These are phyloP conservation scores for Sebastes trivittatus DNA, from an alignment of 2,797 vertebrate species.

Conservation along the genomic window DNA sequence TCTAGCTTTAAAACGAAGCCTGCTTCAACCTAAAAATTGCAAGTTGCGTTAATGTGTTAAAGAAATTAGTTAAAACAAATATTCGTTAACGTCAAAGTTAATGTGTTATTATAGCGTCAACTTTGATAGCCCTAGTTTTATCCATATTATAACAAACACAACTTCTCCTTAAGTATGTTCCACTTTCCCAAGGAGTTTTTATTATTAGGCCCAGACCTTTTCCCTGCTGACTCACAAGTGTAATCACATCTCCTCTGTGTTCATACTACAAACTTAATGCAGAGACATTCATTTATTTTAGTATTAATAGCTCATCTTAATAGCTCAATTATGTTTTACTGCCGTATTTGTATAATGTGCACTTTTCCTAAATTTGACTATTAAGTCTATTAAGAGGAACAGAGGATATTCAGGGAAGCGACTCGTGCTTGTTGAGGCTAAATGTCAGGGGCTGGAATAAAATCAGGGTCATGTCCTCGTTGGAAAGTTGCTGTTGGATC, in stretches of 20 bases:
- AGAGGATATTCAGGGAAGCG: background rate
- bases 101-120: fast-evolving
- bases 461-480: constrained; percentile 43
- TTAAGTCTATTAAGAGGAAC: background rate
- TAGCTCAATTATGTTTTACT: constrained; percentile 21
- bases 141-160: constrained; percentile 13
- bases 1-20: too few species aligned
- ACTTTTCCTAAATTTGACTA: background rate
- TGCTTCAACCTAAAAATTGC: too few species aligned
- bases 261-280: constrained; percentile 21
- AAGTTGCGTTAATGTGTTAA: too few species aligned
- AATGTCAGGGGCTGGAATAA: constrained; percentile 40
- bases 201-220: constrained; percentile 25
- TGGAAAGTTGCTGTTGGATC: constrained; percentile 27
- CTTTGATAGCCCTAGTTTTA: too few species aligned
- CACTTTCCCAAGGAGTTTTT: constrained; percentile 35
- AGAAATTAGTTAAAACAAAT: too few species aligned
- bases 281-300: constrained; percentile 2
- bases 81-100: too few species aligned
- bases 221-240: constrained; percentile 48
- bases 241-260: constrained; percentile 56
- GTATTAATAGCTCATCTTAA: constrained; percentile 24
- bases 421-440: constrained; percentile 26
- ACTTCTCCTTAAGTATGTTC: constrained; percentile 11
- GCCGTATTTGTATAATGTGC: background rate